Percentiles rank a stretch among this genome's conserved stretches.
phyloP scores from a whole-genome alignment of 2,888 invertebrate genomes.

The Eristalis intricaria region DNA sequence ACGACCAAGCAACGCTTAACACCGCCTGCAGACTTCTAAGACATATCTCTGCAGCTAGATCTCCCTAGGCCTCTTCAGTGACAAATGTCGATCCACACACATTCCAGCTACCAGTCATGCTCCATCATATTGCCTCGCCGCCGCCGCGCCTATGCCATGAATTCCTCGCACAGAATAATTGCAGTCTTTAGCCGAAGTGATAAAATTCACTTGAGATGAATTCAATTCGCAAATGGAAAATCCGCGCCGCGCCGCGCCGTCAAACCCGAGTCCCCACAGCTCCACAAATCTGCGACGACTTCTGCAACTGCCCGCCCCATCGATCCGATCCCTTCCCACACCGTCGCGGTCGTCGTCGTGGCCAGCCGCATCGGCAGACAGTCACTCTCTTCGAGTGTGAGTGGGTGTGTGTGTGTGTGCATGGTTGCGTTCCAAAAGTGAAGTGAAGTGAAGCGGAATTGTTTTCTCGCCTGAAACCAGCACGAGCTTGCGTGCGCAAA shows the following conservation, averaged over 20 bases:
- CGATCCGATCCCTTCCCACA: background rate
- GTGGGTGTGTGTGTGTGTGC: background rate
- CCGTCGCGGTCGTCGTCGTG: background rate
- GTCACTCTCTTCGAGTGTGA: too few relatives aligned
- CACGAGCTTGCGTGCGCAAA: conserved; percentile 75
- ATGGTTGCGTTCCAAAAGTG: background rate
- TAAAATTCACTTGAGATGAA: conserved; percentile 32
- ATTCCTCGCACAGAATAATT: conserved; percentile 21
- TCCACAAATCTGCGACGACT: background rate
- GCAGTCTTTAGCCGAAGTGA: conserved; percentile 29
- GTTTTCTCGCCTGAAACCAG: conserved; percentile 74
- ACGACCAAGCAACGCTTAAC: too few relatives aligned
- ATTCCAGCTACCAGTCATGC: too few relatives aligned
- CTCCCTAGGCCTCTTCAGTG: too few relatives aligned
- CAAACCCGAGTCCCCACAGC: background rate
- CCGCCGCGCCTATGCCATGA: background rate
- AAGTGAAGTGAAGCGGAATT: conserved; percentile 67
- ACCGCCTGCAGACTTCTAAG: too few relatives aligned
- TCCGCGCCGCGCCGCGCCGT: background rate
- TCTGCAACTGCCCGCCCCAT: conserved; percentile 19
- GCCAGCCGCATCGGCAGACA: background rate
- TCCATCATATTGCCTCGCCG: too few relatives aligned
- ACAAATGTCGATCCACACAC: too few relatives aligned
- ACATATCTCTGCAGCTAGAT: too few relatives aligned
- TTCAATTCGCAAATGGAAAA: conserved; percentile 42